phyloP scores from a whole-genome alignment of 1,140 invertebrate genomes.

The Rhagoletis pomonella region DNA sequence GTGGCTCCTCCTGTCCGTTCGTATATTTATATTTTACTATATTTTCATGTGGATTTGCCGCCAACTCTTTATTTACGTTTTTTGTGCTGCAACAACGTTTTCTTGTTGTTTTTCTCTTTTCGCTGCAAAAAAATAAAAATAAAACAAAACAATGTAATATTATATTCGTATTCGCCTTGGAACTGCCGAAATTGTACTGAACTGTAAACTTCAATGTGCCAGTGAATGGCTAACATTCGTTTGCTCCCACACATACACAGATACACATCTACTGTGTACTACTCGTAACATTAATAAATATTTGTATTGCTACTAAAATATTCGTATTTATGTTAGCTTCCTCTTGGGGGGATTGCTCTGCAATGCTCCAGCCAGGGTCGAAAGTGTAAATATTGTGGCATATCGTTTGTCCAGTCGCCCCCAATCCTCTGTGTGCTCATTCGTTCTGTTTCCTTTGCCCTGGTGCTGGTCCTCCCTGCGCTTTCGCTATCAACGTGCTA shows the following conservation, averaged over 20 bases:
- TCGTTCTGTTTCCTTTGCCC: too few relatives aligned
- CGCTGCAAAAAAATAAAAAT: not conserved
- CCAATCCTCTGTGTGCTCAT: not conserved
- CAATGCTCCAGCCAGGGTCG: not conserved
- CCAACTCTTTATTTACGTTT: not conserved
- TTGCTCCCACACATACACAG: not conserved
- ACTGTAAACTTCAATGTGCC: not conserved
- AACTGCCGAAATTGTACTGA: not conserved
- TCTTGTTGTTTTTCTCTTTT: not conserved
- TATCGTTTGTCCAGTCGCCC: not conserved
- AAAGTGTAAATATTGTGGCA: not conserved
- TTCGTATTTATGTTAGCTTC: constrained; percentile 8
- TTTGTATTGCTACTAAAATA: constrained; percentile 9
- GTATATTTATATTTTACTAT: not conserved
- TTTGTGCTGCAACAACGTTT: not conserved
- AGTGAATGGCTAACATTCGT: not conserved
- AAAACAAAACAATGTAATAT: not conserved
- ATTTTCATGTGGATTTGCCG: not conserved
- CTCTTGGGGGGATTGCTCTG: not conserved
- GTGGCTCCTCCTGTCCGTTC: not conserved
- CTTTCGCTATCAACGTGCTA: not conserved
- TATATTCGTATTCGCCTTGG: not conserved
- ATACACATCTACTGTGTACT: not conserved
- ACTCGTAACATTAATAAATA: not conserved
- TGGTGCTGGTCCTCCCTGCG: too few relatives aligned